Base-by-base conservation (phyloP, 2,113 vertebrate genomes). In the Lethenteron camtschaticum region DNA sequence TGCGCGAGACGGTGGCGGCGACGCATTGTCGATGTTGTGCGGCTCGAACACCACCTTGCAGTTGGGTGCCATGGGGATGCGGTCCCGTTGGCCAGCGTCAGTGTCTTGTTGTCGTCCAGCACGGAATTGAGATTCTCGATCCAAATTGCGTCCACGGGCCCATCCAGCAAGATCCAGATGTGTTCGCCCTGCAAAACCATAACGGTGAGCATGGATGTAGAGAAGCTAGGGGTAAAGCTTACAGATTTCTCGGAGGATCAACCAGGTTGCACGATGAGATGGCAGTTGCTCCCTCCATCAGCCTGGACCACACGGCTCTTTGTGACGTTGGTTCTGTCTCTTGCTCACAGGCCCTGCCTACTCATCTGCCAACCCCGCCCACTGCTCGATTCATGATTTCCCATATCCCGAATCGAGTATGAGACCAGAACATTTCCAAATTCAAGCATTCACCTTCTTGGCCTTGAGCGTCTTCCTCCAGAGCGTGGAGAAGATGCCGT, bases 401-500 rank as follows among this genome's bases (percentile, higher is more conserved):
- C 24, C 59, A 11, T 58, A 58, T 14, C 55, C 57, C 9, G 56
- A 70, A 70, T 59, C n/a, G 16, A 59, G 24, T 10, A 14, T 12
- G 8, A 71, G 1, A 10, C 16, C 13, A 13, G 69, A 24, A 12
- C 57, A 71, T 57, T 14, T 68, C 58, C 12, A 58, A 20, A 11
- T 8, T 57, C 56, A 70, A 70, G 20, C n/a, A 16, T 57, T 76
- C 69, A 85, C 86, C 82, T 87, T 87, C 77, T 87, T 88, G 72
- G 81, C 78, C 75, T 83, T 86, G 59, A 87, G 83, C 41, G 85
- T 86, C 77, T 85, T 87, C 76, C 86, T 85, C 85, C 84, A 88
- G 63, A 88, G 79, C 1, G 85, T 83, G 57, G 85, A 87, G 77
- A 88, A 87, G 74, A 88, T 71, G 14, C 86, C 86, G 77, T 87